Percentiles rank a stretch among this genome's conserved stretches.
phyloP scores from a whole-genome alignment of 2,888 invertebrate genomes.

The Drosophila villosipedis region DNA sequence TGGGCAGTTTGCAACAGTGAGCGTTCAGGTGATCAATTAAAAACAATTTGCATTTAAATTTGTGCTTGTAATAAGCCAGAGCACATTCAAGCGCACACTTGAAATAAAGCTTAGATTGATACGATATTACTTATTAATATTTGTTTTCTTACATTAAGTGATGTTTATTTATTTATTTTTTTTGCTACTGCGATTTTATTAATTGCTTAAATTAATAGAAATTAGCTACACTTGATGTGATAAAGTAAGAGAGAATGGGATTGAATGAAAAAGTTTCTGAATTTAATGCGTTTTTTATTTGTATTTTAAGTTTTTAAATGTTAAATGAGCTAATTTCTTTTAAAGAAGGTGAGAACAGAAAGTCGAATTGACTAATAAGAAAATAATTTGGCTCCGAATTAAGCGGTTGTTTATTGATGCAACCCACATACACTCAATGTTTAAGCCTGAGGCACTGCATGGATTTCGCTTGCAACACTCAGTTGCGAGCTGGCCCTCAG shows the following conservation, averaged over 20 bases:
- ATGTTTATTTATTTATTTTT: background rate
- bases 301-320: background rate
- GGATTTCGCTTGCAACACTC: constrained; percentile 17
- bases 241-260: background rate
- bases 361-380: background rate
- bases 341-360: background rate
- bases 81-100: background rate
- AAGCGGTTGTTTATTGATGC: constrained; percentile 18
- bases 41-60: background rate
- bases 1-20: background rate
- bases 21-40: background rate
- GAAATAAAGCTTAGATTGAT: background rate
- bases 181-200: too few species aligned
- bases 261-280: background rate
- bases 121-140: background rate
- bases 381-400: constrained; percentile 1
- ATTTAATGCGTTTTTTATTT: background rate
- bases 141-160: background rate
- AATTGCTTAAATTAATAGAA: background rate
- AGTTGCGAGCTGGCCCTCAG: constrained; percentile 45
- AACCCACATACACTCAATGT: constrained; percentile 8
- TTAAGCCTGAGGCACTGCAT: constrained; percentile 20
- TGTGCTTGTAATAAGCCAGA: background rate
- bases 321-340: background rate
- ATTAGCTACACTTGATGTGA: background rate